Evolutionary conservation across 2,113 vertebrate species (phyloP).

Genomic region (Pampusana beccarii): DNA sequence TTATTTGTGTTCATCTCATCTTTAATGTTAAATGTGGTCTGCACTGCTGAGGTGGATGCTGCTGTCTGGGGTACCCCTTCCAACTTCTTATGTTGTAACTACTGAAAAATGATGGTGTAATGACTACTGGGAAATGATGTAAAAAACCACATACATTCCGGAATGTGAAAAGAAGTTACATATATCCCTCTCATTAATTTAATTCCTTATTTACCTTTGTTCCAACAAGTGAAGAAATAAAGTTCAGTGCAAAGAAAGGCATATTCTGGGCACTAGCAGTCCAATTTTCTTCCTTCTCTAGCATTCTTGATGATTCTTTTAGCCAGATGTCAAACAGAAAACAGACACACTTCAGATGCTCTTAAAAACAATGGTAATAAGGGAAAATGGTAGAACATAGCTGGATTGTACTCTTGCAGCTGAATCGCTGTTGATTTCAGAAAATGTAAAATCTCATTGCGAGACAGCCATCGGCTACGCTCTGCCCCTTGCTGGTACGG

Average conservation of each 20-base stretch:
- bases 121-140: background rate
- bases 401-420: background rate
- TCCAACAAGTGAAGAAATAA: background rate
- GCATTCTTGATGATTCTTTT: background rate
- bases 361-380: constrained; percentile 1
- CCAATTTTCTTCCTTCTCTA: background rate
- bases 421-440: constrained; percentile 25
- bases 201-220: background rate
- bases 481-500: background rate
- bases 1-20: background rate
- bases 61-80: background rate
- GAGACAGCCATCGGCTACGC: background rate
- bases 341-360: background rate
- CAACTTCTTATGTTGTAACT: background rate
- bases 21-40: background rate
- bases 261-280: background rate
- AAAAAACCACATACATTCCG: background rate
- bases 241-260: background rate
- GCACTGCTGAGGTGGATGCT: background rate
- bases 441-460: background rate
- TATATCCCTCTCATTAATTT: background rate
- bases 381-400: background rate
- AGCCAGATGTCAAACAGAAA: constrained; percentile 12
- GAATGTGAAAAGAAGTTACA: background rate
- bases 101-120: background rate